These are phyloP conservation scores for Phyllotis vaccarum DNA, from an alignment of 2,797 vertebrate species.

Conservation along the genomic window DNA sequence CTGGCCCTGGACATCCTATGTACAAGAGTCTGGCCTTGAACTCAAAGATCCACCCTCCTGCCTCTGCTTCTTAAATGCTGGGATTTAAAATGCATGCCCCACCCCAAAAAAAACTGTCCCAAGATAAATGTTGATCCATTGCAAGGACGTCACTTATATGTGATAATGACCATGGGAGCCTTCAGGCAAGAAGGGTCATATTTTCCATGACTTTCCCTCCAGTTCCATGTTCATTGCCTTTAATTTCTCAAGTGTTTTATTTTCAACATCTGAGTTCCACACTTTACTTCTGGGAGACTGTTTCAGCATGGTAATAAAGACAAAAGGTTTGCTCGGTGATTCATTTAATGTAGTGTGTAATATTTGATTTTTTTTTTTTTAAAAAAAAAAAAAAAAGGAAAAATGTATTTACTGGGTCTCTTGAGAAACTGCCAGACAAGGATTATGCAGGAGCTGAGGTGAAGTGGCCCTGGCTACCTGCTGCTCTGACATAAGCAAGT, in stretches of 20 bases:
- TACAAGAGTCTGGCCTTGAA: neutral
- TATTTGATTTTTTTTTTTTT: neutral
- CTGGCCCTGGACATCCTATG: neutral
- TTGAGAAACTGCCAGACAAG: neutral
- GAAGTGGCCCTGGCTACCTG: neutral
- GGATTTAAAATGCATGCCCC: neutral
- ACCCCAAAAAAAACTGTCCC: too few species aligned
- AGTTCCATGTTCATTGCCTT: neutral
- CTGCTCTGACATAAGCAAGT: neutral
- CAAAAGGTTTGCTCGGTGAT: slow-evolving; percentile 3
- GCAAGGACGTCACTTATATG: neutral
- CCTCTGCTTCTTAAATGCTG: neutral
- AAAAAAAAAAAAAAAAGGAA: slow-evolving; percentile 13
- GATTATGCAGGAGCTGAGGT: neutral
- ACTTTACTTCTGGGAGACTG: neutral
- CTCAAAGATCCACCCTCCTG: neutral
- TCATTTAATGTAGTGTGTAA: neutral
- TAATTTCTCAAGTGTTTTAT: neutral
- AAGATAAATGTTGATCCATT: neutral
- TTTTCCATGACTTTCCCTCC: neutral
- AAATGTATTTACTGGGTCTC: neutral
- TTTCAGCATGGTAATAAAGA: neutral
- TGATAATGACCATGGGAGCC: neutral
- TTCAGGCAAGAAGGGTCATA: neutral
- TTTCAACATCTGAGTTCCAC: neutral